Base-by-base conservation (phyloP, 2,113 vertebrate genomes). In the Brachyistius frenatus region DNA sequence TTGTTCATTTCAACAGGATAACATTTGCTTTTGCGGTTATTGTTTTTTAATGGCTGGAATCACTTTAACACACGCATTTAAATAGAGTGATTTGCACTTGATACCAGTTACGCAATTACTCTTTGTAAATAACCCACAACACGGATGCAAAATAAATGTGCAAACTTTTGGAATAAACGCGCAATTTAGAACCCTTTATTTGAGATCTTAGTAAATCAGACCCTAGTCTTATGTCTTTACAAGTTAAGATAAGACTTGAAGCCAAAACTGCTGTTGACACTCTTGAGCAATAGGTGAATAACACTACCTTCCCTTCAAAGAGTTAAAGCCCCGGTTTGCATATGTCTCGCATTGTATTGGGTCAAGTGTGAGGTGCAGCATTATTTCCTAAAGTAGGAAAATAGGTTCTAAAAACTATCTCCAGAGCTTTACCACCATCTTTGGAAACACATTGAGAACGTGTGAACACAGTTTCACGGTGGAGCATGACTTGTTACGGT, bases 391-490 rank as follows among this genome's bases (percentile, higher is more conserved):
- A 50, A 68, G 60, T 46, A 39, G 57, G 49, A 78, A 86, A 89
- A 85, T 39, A 67, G 44, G 23, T 52, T 53, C 16, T 15, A 55
- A 68, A 30, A 16, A 76, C 36, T 33, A 30, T 80, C 69, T 77
- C 50, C 50, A 60, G 57, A 58, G 68, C 35, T 69, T 66, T 66
- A 47, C 49, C 50, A 32, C 76, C 83, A 82, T 73, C 65, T 62
- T 52, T 54, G 58, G 50, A 78, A 80, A 89, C 80, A 72, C 82
- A 44, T 66, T 58, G 44, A n/a, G 52, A 82, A 78, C 0, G 78
- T 80, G 87, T 73, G 72, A 87, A 86, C 36, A 72, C 69, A 52
- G 31, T 78, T 63, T 89, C 44, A 76, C 15, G 7, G 58, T 23
- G 49, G 56, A 71, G 53, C 53, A 47, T 1, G 44, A 33, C 62